Base-by-base conservation (phyloP, 2,888 invertebrate genomes). In the Coenonympha glycerion region DNA sequence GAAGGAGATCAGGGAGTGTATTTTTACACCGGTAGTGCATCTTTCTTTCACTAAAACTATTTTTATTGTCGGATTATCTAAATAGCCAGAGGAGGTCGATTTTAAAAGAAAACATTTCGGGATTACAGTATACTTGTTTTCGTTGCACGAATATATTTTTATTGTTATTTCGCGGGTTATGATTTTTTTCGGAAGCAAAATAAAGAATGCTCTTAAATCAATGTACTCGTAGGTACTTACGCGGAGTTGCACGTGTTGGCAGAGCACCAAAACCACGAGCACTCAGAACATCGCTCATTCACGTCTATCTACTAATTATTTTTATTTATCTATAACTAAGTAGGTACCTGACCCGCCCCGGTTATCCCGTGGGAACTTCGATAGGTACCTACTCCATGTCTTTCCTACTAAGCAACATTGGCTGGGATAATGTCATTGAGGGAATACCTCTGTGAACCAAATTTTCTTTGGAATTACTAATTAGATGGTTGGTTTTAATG, bases 1-100 rank as follows among this genome's bases (percentile, higher is more conserved):
- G 78, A 66, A 66, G 39, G 31, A 51, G 56, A n/a, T n/a, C n/a
- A n/a, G 51, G 69, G 69, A 66, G 63, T 64, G 65, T 71, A 74
- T 76, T 79, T 78, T 74, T 75, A 72, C 64, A 65, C 67, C 62
- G 56, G 9, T 22, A 8, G 22, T 44, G 34, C 37, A 47, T 22
- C 46, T 47, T 58, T 62, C 67, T 67, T 68, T 72, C 71, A 13
- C 60, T 64, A 65, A 59, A 64, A 62, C 68, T 73, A 70, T 74
- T 74, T 73, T 66, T 66, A 69, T 65, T 62, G 47, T 57, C 51
- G 55, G 52, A 59, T 57, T 56, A 56, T 55, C 54, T 52, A 53
- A 51, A 53, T 59, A 56, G 30, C 44, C 47, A 19, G 46, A 46
- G 40, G 47, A 55, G 41, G 48, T 53, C 39, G 49, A 26, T 46